These are phyloP conservation scores for Cheilosia grossa DNA, from an alignment of 2,888 invertebrate genomes.

Conservation along the genomic window DNA sequence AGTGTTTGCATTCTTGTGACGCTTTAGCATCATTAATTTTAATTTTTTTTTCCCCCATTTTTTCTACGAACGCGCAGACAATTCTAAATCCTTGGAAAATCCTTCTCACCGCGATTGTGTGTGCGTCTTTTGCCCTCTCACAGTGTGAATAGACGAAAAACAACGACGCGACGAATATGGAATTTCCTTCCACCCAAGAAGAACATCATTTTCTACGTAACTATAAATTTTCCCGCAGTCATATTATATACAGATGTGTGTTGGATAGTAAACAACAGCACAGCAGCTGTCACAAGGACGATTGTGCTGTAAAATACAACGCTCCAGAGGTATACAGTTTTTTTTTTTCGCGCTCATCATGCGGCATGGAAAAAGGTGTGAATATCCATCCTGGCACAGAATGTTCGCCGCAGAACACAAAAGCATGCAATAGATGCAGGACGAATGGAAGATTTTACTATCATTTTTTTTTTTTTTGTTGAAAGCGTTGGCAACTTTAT, in stretches of 20 bases:
- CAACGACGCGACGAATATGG: constrained; percentile 39
- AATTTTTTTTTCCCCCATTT: constrained; percentile 6
- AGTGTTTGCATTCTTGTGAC: constrained; percentile 48
- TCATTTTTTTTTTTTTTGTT: not conserved
- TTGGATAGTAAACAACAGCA: not conserved
- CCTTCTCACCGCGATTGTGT: constrained; percentile 48
- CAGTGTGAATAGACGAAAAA: constrained; percentile 25
- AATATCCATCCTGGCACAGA: constrained; percentile 11
- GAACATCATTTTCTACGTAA: constrained; percentile 30
- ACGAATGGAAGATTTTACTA: constrained; percentile 20
- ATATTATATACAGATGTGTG: not conserved
- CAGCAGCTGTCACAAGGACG: constrained; percentile 59
- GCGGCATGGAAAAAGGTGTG: constrained; percentile 22
- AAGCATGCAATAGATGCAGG: not conserved
- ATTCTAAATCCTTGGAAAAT: constrained; percentile 50
- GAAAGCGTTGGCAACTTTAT: not conserved
- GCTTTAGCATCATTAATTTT: constrained; percentile 55
- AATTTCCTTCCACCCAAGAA: constrained; percentile 9
- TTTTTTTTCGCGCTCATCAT: constrained; percentile 18
- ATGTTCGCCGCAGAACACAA: constrained; percentile 2
- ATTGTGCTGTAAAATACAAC: constrained; percentile 39
- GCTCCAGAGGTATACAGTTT: not conserved
- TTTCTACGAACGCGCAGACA: constrained; percentile 23
- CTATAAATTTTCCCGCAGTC: constrained; percentile 49
- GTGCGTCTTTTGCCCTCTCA: constrained; percentile 21